Base-by-base conservation (phyloP, 2,797 vertebrate species). In the Falco peregrinus region DNA sequence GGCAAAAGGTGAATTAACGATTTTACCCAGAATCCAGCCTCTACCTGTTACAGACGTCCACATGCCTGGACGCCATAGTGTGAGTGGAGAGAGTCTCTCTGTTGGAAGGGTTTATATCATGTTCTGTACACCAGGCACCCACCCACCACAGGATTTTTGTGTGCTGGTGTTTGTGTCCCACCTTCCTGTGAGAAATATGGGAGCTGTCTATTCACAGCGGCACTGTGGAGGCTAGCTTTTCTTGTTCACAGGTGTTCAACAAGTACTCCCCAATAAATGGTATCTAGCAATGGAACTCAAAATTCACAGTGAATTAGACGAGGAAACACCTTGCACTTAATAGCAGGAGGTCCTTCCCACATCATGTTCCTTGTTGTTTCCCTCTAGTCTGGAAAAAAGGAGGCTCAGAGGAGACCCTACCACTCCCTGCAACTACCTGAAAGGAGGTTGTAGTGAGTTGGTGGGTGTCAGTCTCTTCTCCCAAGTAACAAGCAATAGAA, bases 61-160 rank as follows among this genome's bases (percentile, higher is more conserved):
- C 2, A 0, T 29, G 29, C 47, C 35, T 68, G 41, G 28, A 28
- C 22, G 51, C 31, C 14, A 3, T 0, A 0, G 0, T 7, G 10
- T 35, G 59, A 57, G 31, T 22, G 24, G 59, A 31, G 47, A 63
- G 51, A 43, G 5, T 71, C 29, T 65, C 24, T 53, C 48, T 65
- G 17, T 12, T 61, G 37, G 16, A 88, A 81, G 28, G 17, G 37
- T 70, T 67, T 24, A 50, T 57, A 45, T 43, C 29, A 2, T 16
- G 24, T 48, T 54, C 63, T 54, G 13, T 51, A 29, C 5, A 14
- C 35, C 3, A 11, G 61, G 19, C 19, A 13, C 43, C 31, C 19
- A 13, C 43, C 31, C 45, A 14, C 0, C 0, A 4, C 17, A 48
- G 45, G 48, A 20, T 51, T 69, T 70, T 17, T 18, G 33, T 10